Percentiles rank a stretch among this genome's conserved stretches.
These are phyloP conservation scores for Clarias gariepinus DNA, from an alignment of 2,113 vertebrate genomes.

Conservation along the genomic window DNA sequence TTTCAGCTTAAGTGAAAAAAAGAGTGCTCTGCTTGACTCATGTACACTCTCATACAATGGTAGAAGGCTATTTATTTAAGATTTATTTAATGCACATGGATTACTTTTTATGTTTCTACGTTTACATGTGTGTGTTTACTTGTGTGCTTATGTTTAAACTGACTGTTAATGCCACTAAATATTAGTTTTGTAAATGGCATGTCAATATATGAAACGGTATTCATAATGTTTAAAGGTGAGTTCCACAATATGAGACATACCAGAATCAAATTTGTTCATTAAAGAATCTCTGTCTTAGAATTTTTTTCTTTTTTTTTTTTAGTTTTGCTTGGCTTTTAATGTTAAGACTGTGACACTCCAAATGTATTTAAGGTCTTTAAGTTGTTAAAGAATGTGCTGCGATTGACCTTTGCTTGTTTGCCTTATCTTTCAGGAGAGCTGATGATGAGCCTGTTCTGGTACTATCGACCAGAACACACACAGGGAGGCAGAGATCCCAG, in stretches of 20 bases:
- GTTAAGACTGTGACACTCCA: slow-evolving; percentile 1
- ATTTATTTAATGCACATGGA: not conserved
- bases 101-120: not conserved
- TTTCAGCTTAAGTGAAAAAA: not conserved
- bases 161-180: not conserved
- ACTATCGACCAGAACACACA: slow-evolving; percentile 98
- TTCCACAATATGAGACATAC: not conserved
- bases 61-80: not conserved
- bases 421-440: slow-evolving; percentile 82
- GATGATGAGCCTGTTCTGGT: slow-evolving; percentile 99
- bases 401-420: slow-evolving; percentile 3
- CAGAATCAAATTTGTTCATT: not conserved
- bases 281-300: not conserved
- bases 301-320: not conserved
- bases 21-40: not conserved
- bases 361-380: slow-evolving; percentile 13
- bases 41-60: not conserved
- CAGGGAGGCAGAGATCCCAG: slow-evolving; percentile 95
- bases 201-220: not conserved
- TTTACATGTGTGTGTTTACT: not conserved
- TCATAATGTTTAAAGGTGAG: not conserved
- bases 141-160: not conserved
- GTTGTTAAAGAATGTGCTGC: not conserved
- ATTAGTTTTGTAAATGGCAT: not conserved
- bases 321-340: not conserved